Conservation (phyloP, 2,797 vertebrate species). For the Lagorchestes hirsutus region DNA sequence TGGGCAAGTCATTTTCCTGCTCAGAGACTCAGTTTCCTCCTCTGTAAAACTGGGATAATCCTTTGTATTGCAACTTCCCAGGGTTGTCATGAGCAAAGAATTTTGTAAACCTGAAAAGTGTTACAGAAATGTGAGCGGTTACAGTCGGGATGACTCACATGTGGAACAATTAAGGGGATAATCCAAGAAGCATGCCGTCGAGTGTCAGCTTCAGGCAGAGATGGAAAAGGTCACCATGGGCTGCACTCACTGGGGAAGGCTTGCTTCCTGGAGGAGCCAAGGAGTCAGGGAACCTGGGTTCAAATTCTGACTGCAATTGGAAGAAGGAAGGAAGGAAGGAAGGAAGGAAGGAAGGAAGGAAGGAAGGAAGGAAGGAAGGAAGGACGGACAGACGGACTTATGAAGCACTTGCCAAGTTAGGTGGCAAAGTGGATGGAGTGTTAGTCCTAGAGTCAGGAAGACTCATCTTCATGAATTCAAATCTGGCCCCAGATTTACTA, state of each 20-base stretch:
- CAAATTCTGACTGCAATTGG: background rate
- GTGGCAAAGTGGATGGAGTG: too few species aligned
- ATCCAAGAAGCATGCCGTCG: background rate
- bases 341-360: too few species aligned
- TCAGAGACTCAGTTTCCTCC: conserved; percentile 17
- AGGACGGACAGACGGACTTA: background rate
- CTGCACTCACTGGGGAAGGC: background rate
- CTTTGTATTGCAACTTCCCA: background rate
- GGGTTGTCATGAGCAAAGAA: background rate
- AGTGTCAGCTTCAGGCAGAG: background rate
- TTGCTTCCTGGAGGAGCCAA: background rate
- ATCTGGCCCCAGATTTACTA: too few species aligned
- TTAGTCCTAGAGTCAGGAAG: too few species aligned
- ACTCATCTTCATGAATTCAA: too few species aligned
- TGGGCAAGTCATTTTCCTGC: background rate
- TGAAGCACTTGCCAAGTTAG: too few species aligned
- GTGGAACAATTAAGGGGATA: background rate
- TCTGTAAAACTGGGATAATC: background rate
- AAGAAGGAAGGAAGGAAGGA: background rate
- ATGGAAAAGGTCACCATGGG: background rate
- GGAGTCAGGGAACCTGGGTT: background rate
- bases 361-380: too few species aligned
- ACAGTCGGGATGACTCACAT: background rate
- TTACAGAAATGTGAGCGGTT: background rate
- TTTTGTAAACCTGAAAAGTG: background rate